phyloP scores from a whole-genome alignment of 1,140 invertebrate genomes.

The Drosophila guanche region DNA sequence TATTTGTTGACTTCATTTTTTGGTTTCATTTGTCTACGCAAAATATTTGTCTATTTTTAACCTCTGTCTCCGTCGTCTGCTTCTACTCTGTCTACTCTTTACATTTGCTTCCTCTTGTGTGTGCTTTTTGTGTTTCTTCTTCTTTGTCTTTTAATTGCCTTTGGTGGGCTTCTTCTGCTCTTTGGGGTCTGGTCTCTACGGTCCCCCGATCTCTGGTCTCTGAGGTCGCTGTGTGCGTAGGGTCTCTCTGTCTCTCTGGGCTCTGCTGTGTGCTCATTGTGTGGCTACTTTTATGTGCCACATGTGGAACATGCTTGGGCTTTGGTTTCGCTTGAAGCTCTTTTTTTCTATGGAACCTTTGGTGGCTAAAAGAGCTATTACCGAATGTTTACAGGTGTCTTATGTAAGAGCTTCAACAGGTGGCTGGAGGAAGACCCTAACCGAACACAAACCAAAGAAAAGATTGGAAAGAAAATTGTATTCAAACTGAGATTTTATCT shows the following conservation, averaged over 20 bases:
- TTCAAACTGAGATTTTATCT: no score
- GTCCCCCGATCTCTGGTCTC: background rate
- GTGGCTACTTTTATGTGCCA: constrained; percentile 3
- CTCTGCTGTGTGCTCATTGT: background rate
- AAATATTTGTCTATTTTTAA: constrained; percentile 51
- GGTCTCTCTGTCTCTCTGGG: no score
- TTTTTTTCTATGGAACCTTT: background rate
- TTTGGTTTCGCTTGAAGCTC: background rate
- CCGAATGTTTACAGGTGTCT: constrained; percentile 17
- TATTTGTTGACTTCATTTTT: constrained; percentile 11
- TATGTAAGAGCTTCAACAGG: constrained; percentile 10
- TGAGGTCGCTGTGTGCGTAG: background rate
- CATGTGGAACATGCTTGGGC: constrained; percentile 15
- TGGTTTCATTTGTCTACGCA: constrained; percentile 35
- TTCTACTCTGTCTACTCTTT: constrained; percentile 1
- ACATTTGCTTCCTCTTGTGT: constrained; percentile 7
- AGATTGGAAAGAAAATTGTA: no score
- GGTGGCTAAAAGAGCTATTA: constrained; percentile 12
- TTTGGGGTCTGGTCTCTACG: constrained; percentile 10
- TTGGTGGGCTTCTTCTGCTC: constrained; percentile 14
- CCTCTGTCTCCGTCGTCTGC: background rate
- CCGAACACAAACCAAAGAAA: no score
- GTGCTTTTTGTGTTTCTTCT: no score
- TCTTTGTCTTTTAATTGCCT: constrained; percentile 51
- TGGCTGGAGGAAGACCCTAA: background rate